Evolutionary conservation across 2,797 vertebrate species (phyloP).

Genomic region (Clarias laeviceps): DNA sequence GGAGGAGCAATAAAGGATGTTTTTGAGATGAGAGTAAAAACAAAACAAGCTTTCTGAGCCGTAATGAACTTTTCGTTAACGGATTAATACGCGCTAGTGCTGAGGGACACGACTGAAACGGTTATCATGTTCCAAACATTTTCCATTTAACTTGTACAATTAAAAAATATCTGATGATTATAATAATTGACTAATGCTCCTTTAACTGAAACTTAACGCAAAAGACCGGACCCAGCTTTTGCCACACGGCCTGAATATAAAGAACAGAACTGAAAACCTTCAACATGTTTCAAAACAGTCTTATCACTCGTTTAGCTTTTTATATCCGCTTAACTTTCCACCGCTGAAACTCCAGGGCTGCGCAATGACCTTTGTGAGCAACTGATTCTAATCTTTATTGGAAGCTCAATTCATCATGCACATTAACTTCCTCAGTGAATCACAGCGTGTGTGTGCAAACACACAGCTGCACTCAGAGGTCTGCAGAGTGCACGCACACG

Average conservation of each 20-base stretch:
- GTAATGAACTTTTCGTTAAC: background rate
- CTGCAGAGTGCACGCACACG: background rate
- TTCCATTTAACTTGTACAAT: background rate
- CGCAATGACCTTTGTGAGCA: background rate
- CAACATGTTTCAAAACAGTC: background rate
- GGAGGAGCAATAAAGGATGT: too few species aligned
- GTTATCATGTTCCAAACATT: background rate
- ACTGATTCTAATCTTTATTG: constrained; percentile 14
- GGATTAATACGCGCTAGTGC: background rate
- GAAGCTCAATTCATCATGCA: constrained; percentile 20
- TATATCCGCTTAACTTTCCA: background rate
- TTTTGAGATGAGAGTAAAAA: background rate
- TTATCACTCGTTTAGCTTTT: background rate
- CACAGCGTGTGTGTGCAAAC: background rate
- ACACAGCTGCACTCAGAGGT: background rate
- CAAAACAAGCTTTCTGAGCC: background rate
- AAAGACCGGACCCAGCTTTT: background rate
- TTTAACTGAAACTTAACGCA: background rate
- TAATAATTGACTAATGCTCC: background rate
- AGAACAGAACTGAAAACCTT: background rate
- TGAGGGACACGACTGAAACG: background rate
- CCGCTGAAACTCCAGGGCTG: background rate
- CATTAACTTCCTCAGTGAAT: constrained; percentile 1
- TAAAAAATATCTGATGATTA: background rate
- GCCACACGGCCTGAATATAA: too few species aligned